Evolutionary conservation across 1,140 invertebrate species (phyloP).

Genomic region (Diploscapter pachys): DNA sequence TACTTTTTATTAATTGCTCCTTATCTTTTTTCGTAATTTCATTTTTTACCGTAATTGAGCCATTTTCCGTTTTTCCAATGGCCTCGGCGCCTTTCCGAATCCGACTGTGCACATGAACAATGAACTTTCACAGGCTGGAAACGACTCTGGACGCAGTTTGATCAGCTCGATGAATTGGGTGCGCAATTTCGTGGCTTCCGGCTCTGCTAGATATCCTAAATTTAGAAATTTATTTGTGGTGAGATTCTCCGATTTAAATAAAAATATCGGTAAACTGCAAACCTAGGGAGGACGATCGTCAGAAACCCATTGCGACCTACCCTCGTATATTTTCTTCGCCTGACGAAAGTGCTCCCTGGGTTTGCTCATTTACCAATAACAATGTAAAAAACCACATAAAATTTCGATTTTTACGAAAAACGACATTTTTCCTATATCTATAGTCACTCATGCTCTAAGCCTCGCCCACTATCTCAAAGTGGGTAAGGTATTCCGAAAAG

Average conservation of each 20-base stretch:
- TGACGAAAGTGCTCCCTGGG: no score
- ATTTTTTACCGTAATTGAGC: neutral
- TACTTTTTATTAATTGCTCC: neutral
- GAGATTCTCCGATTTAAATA: neutral
- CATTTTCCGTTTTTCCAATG: slow-evolving; percentile 3
- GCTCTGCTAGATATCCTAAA: slow-evolving; percentile 19
- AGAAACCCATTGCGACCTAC: no score
- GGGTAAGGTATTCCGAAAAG: no score
- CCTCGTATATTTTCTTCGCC: no score
- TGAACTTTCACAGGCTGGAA: slow-evolving; percentile 18
- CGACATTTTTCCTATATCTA: no score
- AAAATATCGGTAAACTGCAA: no score
- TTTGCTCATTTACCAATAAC: no score
- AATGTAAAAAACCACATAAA: no score
- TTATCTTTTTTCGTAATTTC: neutral
- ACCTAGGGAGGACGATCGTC: no score
- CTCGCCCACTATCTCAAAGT: no score
- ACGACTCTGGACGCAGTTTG: slow-evolving; percentile 16
- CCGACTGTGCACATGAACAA: neutral
- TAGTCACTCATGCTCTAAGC: no score
- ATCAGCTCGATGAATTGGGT: slow-evolving; percentile 22
- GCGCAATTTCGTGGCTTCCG: slow-evolving; percentile 18
- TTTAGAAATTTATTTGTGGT: neutral
- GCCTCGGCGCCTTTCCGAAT: slow-evolving; percentile 9
- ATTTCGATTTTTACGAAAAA: no score